Evolutionary conservation across 2,888 invertebrate species (phyloP).

Genomic region (Sthenelais limicola): DNA sequence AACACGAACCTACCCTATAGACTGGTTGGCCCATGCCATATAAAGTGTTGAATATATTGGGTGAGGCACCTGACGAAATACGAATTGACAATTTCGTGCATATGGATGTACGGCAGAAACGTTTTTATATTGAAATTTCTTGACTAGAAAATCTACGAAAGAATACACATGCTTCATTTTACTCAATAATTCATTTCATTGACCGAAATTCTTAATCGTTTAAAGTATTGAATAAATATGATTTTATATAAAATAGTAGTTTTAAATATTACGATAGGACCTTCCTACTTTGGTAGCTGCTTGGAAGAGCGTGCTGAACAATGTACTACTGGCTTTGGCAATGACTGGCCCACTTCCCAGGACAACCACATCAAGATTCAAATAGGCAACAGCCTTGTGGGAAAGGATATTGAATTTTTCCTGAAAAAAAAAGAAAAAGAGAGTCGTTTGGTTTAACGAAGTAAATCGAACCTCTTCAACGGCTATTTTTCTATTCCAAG

Average conservation of each 20-base stretch:
- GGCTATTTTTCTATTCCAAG: too few relatives aligned
- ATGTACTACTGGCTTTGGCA: slow-evolving; percentile 30
- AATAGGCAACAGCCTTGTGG: slow-evolving; percentile 36
- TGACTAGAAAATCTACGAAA: too few relatives aligned
- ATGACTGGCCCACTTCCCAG: neutral
- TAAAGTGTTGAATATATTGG: slow-evolving; percentile 15
- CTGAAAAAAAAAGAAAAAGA: neutral
- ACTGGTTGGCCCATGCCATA: slow-evolving; percentile 29
- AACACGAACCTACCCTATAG: slow-evolving; percentile 27
- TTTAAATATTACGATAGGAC: too few relatives aligned
- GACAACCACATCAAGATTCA: slow-evolving; percentile 39
- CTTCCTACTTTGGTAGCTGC: slow-evolving; percentile 25
- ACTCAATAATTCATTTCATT: too few relatives aligned
- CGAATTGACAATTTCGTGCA: too few relatives aligned
- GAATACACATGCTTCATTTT: too few relatives aligned
- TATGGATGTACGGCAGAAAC: too few relatives aligned
- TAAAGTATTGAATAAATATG: too few relatives aligned
- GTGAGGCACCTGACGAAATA: slow-evolving; percentile 28
- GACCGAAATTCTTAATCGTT: too few relatives aligned
- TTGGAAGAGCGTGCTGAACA: slow-evolving; percentile 6
- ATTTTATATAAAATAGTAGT: too few relatives aligned
- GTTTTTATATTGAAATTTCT: too few relatives aligned
- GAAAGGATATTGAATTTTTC: slow-evolving; percentile 22
- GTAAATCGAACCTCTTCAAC: neutral
- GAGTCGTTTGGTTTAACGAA: neutral